A percentile compares a stretch with the other conserved stretches of the same genome.
Conservation (phyloP, 2,888 invertebrate genomes). For the Petrolisthes manimaculis region DNA sequence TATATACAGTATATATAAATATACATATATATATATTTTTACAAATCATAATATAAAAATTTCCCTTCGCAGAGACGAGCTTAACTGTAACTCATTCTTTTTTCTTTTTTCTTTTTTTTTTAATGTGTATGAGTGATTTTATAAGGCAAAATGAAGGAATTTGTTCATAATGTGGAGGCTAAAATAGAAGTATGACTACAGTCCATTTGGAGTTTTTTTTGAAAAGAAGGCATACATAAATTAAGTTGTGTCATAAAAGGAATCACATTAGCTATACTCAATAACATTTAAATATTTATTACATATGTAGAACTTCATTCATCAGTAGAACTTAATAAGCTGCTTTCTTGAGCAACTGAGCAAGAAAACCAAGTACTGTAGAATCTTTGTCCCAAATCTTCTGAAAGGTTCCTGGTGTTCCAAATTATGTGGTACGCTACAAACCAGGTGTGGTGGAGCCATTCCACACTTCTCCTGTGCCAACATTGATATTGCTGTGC, state of each 20-base stretch:
- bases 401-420: not conserved
- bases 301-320: too few species aligned
- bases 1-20: conserved; percentile 2
- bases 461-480: conserved; percentile 16
- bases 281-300: too few species aligned
- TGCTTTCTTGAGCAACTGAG: too few species aligned
- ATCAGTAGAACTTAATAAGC: too few species aligned
- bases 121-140: not conserved
- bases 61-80: not conserved
- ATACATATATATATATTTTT: conserved; percentile 2
- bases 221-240: too few species aligned
- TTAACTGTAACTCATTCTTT: not conserved
- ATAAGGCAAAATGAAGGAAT: not conserved
- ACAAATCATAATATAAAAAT: conserved; percentile 4
- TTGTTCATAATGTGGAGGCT: conserved; percentile 9
- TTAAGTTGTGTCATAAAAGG: too few species aligned
- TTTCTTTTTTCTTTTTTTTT: not conserved
- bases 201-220: too few species aligned
- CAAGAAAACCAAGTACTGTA: too few species aligned
- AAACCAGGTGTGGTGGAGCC: not conserved
- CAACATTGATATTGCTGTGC: conserved; percentile 1
- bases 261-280: too few species aligned
- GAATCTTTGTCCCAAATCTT: too few species aligned
- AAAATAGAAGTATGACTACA: not conserved
- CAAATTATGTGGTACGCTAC: not conserved